A percentile compares a stretch with the other conserved stretches of the same genome.
These are phyloP conservation scores for Porphyrio hochstetteri DNA, from an alignment of 2,113 vertebrate genomes.

Conservation along the genomic window DNA sequence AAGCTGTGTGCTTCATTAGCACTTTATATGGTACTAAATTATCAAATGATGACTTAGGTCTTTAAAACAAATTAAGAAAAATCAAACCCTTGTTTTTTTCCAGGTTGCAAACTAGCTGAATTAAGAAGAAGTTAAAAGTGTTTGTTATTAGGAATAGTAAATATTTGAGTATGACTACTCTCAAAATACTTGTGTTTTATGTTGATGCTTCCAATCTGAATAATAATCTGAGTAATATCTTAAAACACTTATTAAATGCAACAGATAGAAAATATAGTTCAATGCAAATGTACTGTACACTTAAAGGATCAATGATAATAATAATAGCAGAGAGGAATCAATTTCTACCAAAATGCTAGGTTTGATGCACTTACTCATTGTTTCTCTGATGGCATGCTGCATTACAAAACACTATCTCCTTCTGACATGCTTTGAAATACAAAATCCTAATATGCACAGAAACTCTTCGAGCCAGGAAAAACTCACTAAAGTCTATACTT, in stretches of 20 bases:
- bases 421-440: not conserved
- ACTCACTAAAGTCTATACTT: not conserved
- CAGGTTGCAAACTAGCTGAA: not conserved
- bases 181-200: not conserved
- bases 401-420: not conserved
- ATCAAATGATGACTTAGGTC: not conserved
- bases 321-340: not conserved
- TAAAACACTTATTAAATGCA: not conserved
- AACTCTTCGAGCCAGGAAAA: not conserved
- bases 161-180: not conserved
- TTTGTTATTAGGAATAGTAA: not conserved
- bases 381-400: not conserved
- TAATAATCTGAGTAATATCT: not conserved
- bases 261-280: not conserved
- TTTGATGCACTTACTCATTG: not conserved
- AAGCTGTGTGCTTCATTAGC: not conserved
- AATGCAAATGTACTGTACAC: not conserved
- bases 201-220: not conserved
- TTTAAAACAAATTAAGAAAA: not conserved
- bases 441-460: not conserved
- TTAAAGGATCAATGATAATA: not conserved
- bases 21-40: not conserved
- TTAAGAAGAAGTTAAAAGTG: not conserved
- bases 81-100: not conserved
- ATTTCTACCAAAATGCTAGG: not conserved